Base-by-base conservation (phyloP, 2,888 invertebrate genomes). In the Gnatocerus cornutus region DNA sequence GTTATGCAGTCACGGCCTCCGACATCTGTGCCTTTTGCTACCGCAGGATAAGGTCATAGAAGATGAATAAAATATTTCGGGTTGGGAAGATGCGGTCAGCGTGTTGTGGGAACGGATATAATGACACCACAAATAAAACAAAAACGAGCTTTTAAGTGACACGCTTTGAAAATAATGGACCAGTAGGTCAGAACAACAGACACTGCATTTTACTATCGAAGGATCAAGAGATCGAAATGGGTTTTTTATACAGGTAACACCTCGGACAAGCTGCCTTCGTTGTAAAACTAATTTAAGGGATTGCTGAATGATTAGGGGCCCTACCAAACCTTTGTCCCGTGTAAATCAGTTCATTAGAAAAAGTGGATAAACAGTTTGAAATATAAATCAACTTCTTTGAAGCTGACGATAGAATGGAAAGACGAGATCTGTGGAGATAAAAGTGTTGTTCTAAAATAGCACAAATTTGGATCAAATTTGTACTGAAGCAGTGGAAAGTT, bases 61-160 rank as follows among this genome's bases (percentile, higher is more conserved):
- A 29, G 48, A 69, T 69, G 69, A 69, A 69, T 69, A 69, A 69
- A 69, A 69, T 69, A 69, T 69, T 65, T 46, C 52, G 58, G 58
- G 46, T 64, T 68, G 45, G 27, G 52, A 52, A 50, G 59, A 64
- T 43, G 64, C 41, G 59, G 59, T 59, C 69, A 69, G 45, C 14
- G 33, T 45, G 46, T 14, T 61, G 43, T 61, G 48, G 67, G 53
- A 37, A 33, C 46, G 45, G 56, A 48, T 50, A 48, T 50, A 50
- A 58, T 37, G 66, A 66, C 52, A 50, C 61, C 61, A 61, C 61
- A 61, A 48, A 48, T 50, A 50, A 61, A 61, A 61, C 61, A 61
- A 61, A 61, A 61, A 61, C 61, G 61, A 61, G 61, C 48, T 61
- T 61, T 61, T 61, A 61, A 61, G 61, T 61, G 61, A 61, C 61